Base-by-base conservation (phyloP, 2,888 invertebrate species). In the Orchesellides sinensis region DNA sequence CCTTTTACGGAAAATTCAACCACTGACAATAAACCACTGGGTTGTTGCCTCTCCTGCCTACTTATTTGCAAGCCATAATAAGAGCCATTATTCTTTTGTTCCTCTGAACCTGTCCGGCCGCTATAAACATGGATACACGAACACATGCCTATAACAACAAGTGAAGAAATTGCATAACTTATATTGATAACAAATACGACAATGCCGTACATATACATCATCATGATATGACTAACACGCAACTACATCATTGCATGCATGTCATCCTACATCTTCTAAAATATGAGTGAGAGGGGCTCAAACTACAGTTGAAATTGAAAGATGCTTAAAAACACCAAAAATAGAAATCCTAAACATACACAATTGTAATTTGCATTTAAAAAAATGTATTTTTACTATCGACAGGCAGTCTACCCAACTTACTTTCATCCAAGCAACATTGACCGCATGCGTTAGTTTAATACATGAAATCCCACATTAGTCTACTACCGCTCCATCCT, bases 1-100 rank as follows among this genome's bases (percentile, higher is more conserved):
- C 77, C 77, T 77, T 77, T 77, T 77, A 77, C 77, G 77, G 77
- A 25, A 47, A 56, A 56, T 68, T 29, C 77, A 68, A 45, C 54
- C 45, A 59, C 32, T 52, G 45, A 65, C 21, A 21, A 47, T 47
- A 73, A 35, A 54, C 35, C 54, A 54, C 52, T 65, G 12, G 63
- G 74, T 63, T 56, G 56, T 49, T 49, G 49, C 49, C 2, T 17
- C 10, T 52, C 19, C 17, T 65, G 45, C 40, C 19, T 65, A 65
- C 40, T 35, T 59, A 47, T 77, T 77, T 45, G 49, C 45, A 66
- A 75, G 17, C 54, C 65, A 56, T 77, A 77, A 68, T 77, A 77
- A 59, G 68, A 32, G 59, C 49, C 59, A 77, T 77, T 68, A 56
- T 59, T 59, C 59, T 59, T 68, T 61, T 61, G 54, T 66, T 66